Evolutionary conservation across 2,888 invertebrate species (phyloP), one percentile per base, ranked within the genome.

Genomic region (Heliconius erato): DNA sequence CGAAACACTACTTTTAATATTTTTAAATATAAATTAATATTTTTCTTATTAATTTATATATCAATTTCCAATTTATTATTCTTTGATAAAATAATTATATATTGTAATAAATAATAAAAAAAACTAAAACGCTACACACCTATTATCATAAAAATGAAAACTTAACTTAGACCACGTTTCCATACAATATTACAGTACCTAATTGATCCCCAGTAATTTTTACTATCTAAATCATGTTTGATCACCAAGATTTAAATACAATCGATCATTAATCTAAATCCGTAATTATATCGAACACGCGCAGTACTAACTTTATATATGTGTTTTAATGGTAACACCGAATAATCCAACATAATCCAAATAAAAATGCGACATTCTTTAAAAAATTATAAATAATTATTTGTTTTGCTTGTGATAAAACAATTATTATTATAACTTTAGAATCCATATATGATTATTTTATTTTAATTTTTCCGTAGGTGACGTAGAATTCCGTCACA

Each of bases 211-310:
- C 2, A 72, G 44, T 49, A 54, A 54, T 49, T 69, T 76, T 4
- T 16, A 19, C 68, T 74, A 82, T 82, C 82, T 78, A 69, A 78
- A 84, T 84, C 78, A 12, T 49, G n/a, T 28, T 68, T 69, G 82
- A 84, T 82, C 77, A 81, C 77, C 28, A 74, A 80, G 82, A 80
- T 79, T 82, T 84, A 80, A 63, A 78, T 65, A 74, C 74, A 71
- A 84, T 85, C 85, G 79, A 85, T 85, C 85, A 85, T 68, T 54
- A 65, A 79, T 83, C 68, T 85, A 83, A 85, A 85, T 83, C 85
- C 82, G n/a, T 14, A 16, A 35, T 49, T 71, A 32, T n/a, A 59
- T 76, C 35, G 16, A 35, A 35, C 19, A 32, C n/a, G 63, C 49
- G 49, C 11, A 49, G 32, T 44, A 80, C n/a, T n/a, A 23, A n/a